Evolutionary conservation across 2,888 invertebrate genomes (phyloP), one percentile per base, ranked within the genome.

Genomic region (Drosophila gaucha): DNA sequence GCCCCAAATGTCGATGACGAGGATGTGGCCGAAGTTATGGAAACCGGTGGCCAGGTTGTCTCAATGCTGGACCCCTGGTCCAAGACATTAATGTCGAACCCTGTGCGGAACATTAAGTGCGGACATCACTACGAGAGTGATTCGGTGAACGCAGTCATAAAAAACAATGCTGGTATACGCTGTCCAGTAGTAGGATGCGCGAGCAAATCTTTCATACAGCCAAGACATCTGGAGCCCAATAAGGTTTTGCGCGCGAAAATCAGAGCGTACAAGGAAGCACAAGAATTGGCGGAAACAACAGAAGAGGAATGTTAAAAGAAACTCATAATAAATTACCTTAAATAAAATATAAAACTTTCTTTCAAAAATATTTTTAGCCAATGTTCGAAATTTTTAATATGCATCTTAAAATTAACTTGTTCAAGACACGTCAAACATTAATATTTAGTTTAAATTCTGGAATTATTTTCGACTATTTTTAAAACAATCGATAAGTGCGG

Each of bases 11-110:
- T 8, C 0, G 16, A 12, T 8, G 44, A 14, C 9, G 56, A 55
- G 9, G 35, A 60, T 31, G 46, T 30, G 3, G n/a, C 39, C 6
- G 57, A 49, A 38, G n/a, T 46, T 6, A 6, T 41, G n/a, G 22
- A 41, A 12, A 22, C 14, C 14, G 59, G 46, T 3, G 41, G 14
- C 6, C 35, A 26, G 9, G 26, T 22, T 4, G 14, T 57, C 22
- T 69, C 78, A 6, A 51, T 80, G 36, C 50, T 51, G 14, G 78
- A 79, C 39, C 80, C 79, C 0, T 79, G 79, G 80, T 52, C 78
- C 1, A 77, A 65, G 38, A 33, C 14, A 2, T 24, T 69, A 0
- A 72, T 80, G 52, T 0, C 10, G 6, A 50, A 80, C 39, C 80
- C 78, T 0, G 50, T 80, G 9, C 67, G 63, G 1, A 79, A 78